A percentile compares a stretch with the other conserved stretches of the same genome.
These are phyloP conservation scores for Tinea pellionella DNA, from an alignment of 2,888 invertebrate genomes.

Conservation along the genomic window DNA sequence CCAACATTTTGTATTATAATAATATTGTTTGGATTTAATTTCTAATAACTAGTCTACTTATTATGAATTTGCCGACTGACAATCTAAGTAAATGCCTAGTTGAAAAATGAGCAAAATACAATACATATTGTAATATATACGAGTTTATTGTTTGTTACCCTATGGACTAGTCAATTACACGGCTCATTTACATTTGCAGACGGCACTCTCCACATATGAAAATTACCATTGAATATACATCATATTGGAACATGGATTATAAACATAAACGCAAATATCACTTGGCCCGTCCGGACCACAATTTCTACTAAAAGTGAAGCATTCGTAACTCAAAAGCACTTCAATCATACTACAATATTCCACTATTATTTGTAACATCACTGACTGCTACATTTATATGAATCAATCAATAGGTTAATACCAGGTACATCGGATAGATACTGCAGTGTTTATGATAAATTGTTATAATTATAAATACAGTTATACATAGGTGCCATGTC, in stretches of 20 bases:
- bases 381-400: not conserved
- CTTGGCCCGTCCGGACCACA: conserved; percentile 24
- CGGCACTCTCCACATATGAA: not conserved
- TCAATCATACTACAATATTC: not conserved
- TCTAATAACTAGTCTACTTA: not conserved
- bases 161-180: conserved; percentile 30
- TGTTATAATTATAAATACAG: not conserved
- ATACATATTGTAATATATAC: not conserved
- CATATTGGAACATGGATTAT: conserved; percentile 2
- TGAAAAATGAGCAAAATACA: not conserved
- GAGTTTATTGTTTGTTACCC: conserved; percentile 1
- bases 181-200: conserved; percentile 7
- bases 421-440: not conserved
- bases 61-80: not conserved
- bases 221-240: not conserved
- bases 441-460: not conserved
- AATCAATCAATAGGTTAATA: not conserved
- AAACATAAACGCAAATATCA: conserved; percentile 37
- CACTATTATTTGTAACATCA: not conserved
- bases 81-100: not conserved
- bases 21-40: not conserved
- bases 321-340: not conserved
- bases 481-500: not conserved
- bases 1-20: not conserved
- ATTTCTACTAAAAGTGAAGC: not conserved